Base-by-base conservation (phyloP, 2,888 invertebrate species). In the Trissoscelio sp. region DNA sequence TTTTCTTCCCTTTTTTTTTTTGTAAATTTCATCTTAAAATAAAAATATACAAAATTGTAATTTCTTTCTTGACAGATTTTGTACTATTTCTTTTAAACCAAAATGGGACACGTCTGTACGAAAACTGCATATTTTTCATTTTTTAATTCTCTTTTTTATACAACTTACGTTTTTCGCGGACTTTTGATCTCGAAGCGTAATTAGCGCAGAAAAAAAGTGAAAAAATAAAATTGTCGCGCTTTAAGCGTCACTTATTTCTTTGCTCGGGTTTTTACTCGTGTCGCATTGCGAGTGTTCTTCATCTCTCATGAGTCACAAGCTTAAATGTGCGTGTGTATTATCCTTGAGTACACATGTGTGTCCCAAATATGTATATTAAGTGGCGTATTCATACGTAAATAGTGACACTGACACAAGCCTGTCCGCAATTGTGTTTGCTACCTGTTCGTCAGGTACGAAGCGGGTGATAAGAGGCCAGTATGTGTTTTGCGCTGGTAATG, bases 261-360 rank as follows among this genome's bases (percentile, higher is more conserved):
- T 70, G 7, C 5, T 31, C 14, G 28, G 28, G 0, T 66, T 66
- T 66, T 66, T 62, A 14, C 24, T 31, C 7, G 31, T 5, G n/a
- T n/a, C 7, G 14, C 14, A 20, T 14, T 60, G 24, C 9, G 24
- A 39, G 11, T 60, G 44, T 48, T 51, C 51, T 44, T 48, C 58
- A 58, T n/a, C n/a, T 62, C 60, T 39, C 42, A 9, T 51, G 51
- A 58, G 60, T 72, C 72, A 70, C 28, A 28, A 22, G 51, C 16
- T 28, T 2, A 48, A 18, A 20, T 20, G 39, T 31, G 12, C 16
- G 24, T 42, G 20, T 60, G 46, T 46, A 48, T 22, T 58, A 72
- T 58, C 70, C 70, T 72, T 72, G 70, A 60, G 37, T 70, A 58
- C 14, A 60, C 51, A 48, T 24, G 42, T 60, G 51, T 60, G 60